These are phyloP conservation scores for Trypoxylus dichotomus DNA, from an alignment of 1,140 invertebrate species.

Conservation along the genomic window DNA sequence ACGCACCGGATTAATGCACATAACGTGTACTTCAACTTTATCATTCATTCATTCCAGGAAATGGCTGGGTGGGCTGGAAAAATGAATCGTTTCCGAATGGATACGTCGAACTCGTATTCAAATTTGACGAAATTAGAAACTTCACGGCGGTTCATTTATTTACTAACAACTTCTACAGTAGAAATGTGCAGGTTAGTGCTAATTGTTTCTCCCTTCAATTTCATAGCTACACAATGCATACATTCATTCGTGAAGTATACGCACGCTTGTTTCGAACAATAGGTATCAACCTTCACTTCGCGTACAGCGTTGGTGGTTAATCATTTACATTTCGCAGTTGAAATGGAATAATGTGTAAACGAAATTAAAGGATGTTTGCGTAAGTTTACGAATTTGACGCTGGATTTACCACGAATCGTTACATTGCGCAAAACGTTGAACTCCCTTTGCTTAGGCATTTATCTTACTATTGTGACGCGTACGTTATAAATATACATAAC, in stretches of 20 bases:
- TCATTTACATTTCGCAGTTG: no score
- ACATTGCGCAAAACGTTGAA: no score
- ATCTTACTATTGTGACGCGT: no score
- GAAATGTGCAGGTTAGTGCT: conserved; percentile 64
- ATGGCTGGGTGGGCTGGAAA: conserved; percentile 81
- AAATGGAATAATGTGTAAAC: no score
- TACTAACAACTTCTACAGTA: conserved; percentile 71
- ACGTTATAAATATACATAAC: no score
- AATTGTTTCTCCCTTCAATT: neutral
- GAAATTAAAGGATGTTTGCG: no score
- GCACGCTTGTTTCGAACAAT: no score
- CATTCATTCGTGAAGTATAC: neutral
- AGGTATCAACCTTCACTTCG: no score
- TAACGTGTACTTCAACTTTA: conserved; percentile 23
- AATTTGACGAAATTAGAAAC: conserved; percentile 69
- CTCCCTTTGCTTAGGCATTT: no score
- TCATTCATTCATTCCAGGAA: conserved; percentile 55
- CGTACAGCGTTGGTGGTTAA: no score
- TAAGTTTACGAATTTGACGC: no score
- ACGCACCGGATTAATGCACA: conserved; percentile 23
- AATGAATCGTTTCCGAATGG: conserved; percentile 61
- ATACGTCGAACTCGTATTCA: conserved; percentile 65
- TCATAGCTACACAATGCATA: neutral
- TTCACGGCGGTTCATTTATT: conserved; percentile 69
- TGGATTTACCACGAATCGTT: no score